A percentile compares a stretch with the other conserved stretches of the same genome.
phyloP scores from a whole-genome alignment of 30 jellyfish, hydroid and myxozoan genomes.

The Turritopsis dohrnii region DNA sequence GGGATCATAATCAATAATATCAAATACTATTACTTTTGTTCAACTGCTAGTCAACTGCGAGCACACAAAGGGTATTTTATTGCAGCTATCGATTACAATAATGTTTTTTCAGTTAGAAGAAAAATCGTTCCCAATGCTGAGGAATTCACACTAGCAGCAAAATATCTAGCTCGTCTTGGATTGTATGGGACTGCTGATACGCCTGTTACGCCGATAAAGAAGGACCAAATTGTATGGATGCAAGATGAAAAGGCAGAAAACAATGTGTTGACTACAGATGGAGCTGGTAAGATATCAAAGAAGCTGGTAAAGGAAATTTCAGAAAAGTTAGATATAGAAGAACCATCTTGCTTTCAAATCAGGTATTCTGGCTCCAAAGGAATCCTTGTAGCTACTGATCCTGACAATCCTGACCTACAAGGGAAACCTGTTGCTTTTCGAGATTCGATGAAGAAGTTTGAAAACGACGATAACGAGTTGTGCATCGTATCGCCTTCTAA shows the following conservation, averaged over 20 bases:
- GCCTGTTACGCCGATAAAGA: neutral
- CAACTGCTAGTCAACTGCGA: slow-evolving; percentile 75
- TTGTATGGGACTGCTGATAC: slow-evolving; percentile 64
- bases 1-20: slow-evolving; percentile 32
- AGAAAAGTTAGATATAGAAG: slow-evolving; percentile 25
- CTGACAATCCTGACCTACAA: slow-evolving; percentile 25
- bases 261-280: slow-evolving; percentile 66
- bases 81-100: slow-evolving; percentile 37
- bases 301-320: slow-evolving; percentile 30
- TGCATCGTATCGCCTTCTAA: slow-evolving; percentile 43
- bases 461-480: slow-evolving; percentile 22
- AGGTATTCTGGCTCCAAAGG: slow-evolving; percentile 73
- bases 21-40: slow-evolving; percentile 42
- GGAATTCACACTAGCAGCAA: slow-evolving; percentile 42
- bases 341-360: slow-evolving; percentile 62
- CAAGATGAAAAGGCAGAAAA: slow-evolving; percentile 46
- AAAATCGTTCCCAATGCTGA: slow-evolving; percentile 29
- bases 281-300: slow-evolving; percentile 62
- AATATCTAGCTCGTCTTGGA: slow-evolving; percentile 55
- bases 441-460: slow-evolving; percentile 57
- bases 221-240: neutral
- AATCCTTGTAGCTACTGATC: slow-evolving; percentile 39
- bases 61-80: slow-evolving; percentile 64
- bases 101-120: slow-evolving; percentile 38
- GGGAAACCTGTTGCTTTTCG: slow-evolving; percentile 41